These are phyloP conservation scores for Protobothrops mucrosquamatus DNA, from an alignment of 2,113 vertebrate genomes.

Conservation along the genomic window DNA sequence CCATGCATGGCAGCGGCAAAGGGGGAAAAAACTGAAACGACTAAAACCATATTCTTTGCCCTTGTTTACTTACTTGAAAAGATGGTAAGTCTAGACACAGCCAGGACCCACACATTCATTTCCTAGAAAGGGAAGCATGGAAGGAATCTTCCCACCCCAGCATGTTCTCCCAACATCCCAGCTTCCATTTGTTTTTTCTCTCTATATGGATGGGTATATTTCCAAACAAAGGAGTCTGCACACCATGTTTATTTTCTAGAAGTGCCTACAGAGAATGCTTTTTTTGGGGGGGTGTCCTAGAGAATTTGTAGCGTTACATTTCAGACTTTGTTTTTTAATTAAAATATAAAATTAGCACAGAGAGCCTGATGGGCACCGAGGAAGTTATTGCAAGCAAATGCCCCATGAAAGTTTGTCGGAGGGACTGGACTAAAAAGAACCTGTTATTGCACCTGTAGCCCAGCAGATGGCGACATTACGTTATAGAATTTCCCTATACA, in stretches of 20 bases:
- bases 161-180: not conserved
- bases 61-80: not conserved
- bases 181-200: not conserved
- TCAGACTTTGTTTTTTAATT: not conserved
- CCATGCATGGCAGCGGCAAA: not conserved
- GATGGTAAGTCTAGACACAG: not conserved
- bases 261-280: not conserved
- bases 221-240: not conserved
- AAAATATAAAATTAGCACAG: not conserved
- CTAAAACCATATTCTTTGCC: not conserved
- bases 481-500: not conserved
- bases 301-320: not conserved
- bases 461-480: slow-evolving; percentile 5
- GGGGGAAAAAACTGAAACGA: not conserved
- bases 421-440: not conserved
- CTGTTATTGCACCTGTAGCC: not conserved
- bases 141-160: not conserved
- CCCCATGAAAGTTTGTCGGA: not conserved
- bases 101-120: not conserved
- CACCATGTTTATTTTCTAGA: not conserved
- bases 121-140: not conserved
- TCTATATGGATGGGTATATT: not conserved
- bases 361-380: not conserved
- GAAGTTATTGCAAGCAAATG: not conserved
- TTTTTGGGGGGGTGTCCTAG: not conserved